Conservation (phyloP, 1,140 invertebrate genomes). For the Acromyrmex echinatior region DNA sequence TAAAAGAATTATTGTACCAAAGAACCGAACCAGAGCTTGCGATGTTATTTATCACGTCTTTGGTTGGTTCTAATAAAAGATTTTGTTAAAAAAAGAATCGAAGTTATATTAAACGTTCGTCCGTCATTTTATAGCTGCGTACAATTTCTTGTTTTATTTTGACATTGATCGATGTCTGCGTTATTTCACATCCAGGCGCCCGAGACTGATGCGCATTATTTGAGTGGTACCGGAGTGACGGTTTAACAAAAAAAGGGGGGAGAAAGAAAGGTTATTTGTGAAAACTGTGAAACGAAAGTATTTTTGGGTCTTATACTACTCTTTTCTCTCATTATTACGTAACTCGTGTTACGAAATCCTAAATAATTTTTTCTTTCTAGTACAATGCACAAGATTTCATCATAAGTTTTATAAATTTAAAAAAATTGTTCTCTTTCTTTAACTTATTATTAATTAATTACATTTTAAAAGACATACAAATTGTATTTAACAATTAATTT, state of each 20-base stretch:
- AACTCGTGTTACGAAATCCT: neutral
- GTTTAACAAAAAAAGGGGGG: neutral
- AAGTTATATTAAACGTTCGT: conserved; percentile 75
- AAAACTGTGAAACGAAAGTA: neutral
- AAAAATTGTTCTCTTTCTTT: neutral
- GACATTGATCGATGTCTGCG: conserved; percentile 75
- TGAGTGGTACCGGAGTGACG: conserved; percentile 42
- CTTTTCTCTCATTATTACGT: neutral
- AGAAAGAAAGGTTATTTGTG: neutral
- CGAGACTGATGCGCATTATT: conserved; percentile 69
- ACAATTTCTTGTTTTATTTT: conserved; percentile 71
- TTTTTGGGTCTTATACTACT: neutral
- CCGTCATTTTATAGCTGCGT: conserved; percentile 53
- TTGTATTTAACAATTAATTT: neutral
- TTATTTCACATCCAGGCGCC: conserved; percentile 71
- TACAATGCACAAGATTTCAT: neutral
- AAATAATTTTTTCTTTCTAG: neutral
- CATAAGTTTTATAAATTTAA: neutral
- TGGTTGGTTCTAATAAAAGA: conserved; percentile 37
- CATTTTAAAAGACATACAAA: neutral
- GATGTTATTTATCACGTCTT: conserved; percentile 57
- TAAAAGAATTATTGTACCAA: conserved; percentile 1
- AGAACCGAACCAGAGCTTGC: conserved; percentile 29
- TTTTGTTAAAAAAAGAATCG: conserved; percentile 59
- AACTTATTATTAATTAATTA: conserved; percentile 18